A percentile compares a stretch with the other conserved stretches of the same genome.
Conservation (phyloP, 2,888 invertebrate species). For the Notodonta dromedarius region DNA sequence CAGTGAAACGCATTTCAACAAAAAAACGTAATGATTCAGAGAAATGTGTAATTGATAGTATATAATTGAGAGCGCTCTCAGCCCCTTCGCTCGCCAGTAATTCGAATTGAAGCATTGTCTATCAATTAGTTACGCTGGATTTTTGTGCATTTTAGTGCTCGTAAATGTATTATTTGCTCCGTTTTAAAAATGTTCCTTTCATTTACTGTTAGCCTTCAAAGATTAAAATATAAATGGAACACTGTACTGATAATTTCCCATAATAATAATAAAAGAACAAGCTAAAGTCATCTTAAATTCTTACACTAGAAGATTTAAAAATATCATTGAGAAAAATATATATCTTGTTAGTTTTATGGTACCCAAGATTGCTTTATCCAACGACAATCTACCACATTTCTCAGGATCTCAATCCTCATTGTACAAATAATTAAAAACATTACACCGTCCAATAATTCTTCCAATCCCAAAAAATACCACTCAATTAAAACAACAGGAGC, state of each 20-base stretch:
- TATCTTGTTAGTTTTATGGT: background rate
- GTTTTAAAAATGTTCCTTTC: background rate
- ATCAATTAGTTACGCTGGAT: conserved; percentile 1
- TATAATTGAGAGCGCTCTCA: background rate
- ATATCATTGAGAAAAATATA: no score
- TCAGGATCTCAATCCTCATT: conserved; percentile 29
- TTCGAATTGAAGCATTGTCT: background rate
- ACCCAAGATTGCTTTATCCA: conserved; percentile 18
- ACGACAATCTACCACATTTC: conserved; percentile 36
- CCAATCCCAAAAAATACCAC: conserved; percentile 52
- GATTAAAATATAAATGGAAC: no score
- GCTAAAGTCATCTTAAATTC: no score
- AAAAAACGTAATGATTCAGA: conserved; percentile 23
- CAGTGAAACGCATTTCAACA: conserved; percentile 2
- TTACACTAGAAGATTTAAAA: no score
- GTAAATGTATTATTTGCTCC: background rate
- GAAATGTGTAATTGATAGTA: conserved; percentile 36
- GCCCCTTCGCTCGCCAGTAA: background rate
- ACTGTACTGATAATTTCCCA: no score
- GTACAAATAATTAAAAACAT: conserved; percentile 50
- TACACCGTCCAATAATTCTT: conserved; percentile 53
- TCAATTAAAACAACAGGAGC: conserved; percentile 71
- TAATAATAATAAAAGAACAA: no score
- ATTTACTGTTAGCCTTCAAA: no score
- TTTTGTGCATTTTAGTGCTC: background rate